Conservation (phyloP, 2,113 vertebrate species). For the Albula goreensis region DNA sequence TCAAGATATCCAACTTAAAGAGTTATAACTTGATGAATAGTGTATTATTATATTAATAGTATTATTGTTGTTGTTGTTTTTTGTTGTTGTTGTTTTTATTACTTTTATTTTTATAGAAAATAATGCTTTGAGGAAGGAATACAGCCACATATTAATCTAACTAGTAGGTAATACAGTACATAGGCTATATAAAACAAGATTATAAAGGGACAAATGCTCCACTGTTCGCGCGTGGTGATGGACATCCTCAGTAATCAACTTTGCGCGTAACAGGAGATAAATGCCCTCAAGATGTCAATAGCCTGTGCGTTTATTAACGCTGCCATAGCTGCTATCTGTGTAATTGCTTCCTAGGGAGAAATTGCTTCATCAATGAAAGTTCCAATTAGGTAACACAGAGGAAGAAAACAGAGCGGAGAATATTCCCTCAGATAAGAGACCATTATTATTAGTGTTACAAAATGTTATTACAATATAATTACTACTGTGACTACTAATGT, state of each 20-base stretch:
- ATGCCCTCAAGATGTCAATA: not conserved
- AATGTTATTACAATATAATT: not conserved
- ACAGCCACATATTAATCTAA: not conserved
- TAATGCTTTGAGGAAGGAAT: too few species aligned
- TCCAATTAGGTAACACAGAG: not conserved
- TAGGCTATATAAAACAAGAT: not conserved
- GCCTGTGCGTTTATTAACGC: not conserved
- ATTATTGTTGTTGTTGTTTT: too few species aligned
- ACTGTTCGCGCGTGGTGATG: not conserved
- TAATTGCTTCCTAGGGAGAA: not conserved
- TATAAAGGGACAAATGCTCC: not conserved
- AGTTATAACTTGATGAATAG: too few species aligned
- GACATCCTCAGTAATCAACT: not conserved
- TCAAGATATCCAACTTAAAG: too few species aligned
- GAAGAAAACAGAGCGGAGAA: not conserved
- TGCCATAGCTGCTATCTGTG: slow-evolving; percentile 5
- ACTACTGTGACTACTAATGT: not conserved
- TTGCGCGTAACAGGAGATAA: not conserved
- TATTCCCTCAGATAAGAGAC: not conserved
- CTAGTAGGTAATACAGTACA: not conserved
- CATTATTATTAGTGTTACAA: not conserved
- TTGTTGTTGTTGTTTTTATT: too few species aligned
- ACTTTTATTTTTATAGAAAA: too few species aligned
- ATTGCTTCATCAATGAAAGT: not conserved
- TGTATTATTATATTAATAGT: too few species aligned